phyloP scores from a whole-genome alignment of 2,113 vertebrate species.

The Eclectus roratus region DNA sequence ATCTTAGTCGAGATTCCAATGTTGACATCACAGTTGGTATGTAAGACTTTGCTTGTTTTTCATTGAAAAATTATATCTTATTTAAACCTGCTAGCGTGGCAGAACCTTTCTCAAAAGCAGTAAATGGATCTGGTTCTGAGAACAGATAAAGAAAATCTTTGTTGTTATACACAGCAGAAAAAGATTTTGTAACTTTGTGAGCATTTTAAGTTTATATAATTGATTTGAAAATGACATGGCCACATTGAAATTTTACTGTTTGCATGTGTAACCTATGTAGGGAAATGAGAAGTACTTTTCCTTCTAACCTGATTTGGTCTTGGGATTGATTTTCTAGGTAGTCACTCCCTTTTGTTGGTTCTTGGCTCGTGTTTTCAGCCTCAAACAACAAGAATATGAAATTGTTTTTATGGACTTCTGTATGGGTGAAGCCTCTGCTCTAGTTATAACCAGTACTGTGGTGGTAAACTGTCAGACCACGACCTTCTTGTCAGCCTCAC shows the following conservation, averaged over 20 bases:
- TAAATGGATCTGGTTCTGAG: neutral
- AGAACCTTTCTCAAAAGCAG: neutral
- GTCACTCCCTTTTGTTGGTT: neutral
- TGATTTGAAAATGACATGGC: neutral
- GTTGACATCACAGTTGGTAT: constrained; percentile 90
- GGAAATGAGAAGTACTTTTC: neutral
- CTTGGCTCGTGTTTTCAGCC: neutral
- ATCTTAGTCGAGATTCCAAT: constrained; percentile 84
- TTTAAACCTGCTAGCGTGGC: neutral
- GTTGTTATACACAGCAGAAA: neutral
- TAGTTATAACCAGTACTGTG: neutral
- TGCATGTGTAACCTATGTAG: neutral
- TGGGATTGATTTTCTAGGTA: neutral
- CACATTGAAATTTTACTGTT: neutral
- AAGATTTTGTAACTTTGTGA: neutral
- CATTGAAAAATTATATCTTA: neutral
- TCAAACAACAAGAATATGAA: neutral
- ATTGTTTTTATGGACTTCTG: neutral
- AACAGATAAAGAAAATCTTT: neutral
- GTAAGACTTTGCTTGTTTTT: constrained; percentile 31
- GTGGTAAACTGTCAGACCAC: neutral
- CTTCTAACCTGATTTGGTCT: neutral
- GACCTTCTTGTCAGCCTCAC: neutral
- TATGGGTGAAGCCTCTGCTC: neutral
- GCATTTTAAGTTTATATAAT: neutral